A percentile compares a stretch with the other conserved stretches of the same genome.
These are phyloP conservation scores for Hirtodrosophila duncani DNA, from an alignment of 2,888 invertebrate genomes.

Conservation along the genomic window DNA sequence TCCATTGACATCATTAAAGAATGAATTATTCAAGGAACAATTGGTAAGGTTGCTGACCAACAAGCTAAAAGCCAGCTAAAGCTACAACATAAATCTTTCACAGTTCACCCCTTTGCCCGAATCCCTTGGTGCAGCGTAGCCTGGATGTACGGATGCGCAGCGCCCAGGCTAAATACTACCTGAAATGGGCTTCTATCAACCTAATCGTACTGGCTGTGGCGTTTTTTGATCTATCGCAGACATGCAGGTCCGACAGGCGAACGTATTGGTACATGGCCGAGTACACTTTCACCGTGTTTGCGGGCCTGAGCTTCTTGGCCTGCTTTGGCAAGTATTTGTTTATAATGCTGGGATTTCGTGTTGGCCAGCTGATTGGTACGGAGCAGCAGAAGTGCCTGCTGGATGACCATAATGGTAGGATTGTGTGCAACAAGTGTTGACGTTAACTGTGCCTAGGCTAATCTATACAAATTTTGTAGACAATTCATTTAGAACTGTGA, in stretches of 20 bases:
- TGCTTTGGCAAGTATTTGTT: slow-evolving; percentile 79
- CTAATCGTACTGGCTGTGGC: slow-evolving; percentile 62
- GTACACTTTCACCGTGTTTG: slow-evolving; percentile 77
- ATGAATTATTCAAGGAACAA: slow-evolving; percentile 45
- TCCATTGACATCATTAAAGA: background rate
- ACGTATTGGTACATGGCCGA: slow-evolving; percentile 78
- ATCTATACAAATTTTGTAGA: slow-evolving; percentile 49
- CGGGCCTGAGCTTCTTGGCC: slow-evolving; percentile 79
- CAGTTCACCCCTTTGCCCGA: slow-evolving; percentile 61
- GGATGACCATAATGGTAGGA: slow-evolving; percentile 77
- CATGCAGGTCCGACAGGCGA: slow-evolving; percentile 54
- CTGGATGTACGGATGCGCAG: slow-evolving; percentile 67
- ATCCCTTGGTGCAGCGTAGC: slow-evolving; percentile 17
- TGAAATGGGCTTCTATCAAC: slow-evolving; percentile 76
- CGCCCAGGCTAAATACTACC: slow-evolving; percentile 60
- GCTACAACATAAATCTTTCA: background rate
- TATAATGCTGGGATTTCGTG: slow-evolving; percentile 76
- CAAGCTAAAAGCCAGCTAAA: background rate
- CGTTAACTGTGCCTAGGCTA: no score
- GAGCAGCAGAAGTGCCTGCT: slow-evolving; percentile 80
- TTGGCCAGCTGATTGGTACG: slow-evolving; percentile 79
- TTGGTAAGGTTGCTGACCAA: slow-evolving; percentile 27
- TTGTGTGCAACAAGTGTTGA: background rate
- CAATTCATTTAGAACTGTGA: slow-evolving; percentile 61
- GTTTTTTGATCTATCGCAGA: slow-evolving; percentile 69